Percentiles rank a stretch among this genome's conserved stretches.
Conservation (phyloP, 2,888 invertebrate genomes). For the Hoplodrina blanda region DNA sequence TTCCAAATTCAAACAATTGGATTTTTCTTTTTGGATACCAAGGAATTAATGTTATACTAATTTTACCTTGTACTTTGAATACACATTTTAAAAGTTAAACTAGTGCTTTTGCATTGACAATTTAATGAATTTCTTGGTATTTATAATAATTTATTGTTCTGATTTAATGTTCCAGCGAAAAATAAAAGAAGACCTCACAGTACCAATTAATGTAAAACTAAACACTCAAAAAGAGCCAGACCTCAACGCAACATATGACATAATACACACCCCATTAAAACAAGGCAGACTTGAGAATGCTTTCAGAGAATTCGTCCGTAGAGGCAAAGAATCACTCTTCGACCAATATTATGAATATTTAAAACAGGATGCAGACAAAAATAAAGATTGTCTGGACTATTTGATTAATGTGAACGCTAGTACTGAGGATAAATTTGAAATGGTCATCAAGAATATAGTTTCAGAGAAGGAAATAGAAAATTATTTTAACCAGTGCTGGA, state of each 20-base stretch:
- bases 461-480: slow-evolving; percentile 84
- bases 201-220: slow-evolving; percentile 79
- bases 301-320: slow-evolving; percentile 82
- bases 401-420: slow-evolving; percentile 80
- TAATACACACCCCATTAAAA: slow-evolving; percentile 77
- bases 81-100: too few relatives aligned
- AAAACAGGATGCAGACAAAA: slow-evolving; percentile 64
- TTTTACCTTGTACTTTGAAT: too few relatives aligned
- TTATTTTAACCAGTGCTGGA: slow-evolving; percentile 85
- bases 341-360: slow-evolving; percentile 76
- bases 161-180: slow-evolving; percentile 75
- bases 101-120: too few relatives aligned
- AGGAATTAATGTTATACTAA: too few relatives aligned
- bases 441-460: slow-evolving; percentile 75
- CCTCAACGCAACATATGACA: slow-evolving; percentile 80
- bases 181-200: slow-evolving; percentile 78
- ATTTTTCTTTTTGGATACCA: too few relatives aligned
- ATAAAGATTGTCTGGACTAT: slow-evolving; percentile 76
- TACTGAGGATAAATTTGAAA: slow-evolving; percentile 84
- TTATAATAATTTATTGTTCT: too few relatives aligned
- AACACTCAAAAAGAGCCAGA: slow-evolving; percentile 76
- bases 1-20: too few relatives aligned
- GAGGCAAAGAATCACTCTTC: slow-evolving; percentile 83
- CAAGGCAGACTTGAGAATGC: slow-evolving; percentile 81
- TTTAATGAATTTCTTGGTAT: too few relatives aligned